Base-by-base conservation (phyloP, 1,140 invertebrate genomes). In the Oryctes rhinoceros region DNA sequence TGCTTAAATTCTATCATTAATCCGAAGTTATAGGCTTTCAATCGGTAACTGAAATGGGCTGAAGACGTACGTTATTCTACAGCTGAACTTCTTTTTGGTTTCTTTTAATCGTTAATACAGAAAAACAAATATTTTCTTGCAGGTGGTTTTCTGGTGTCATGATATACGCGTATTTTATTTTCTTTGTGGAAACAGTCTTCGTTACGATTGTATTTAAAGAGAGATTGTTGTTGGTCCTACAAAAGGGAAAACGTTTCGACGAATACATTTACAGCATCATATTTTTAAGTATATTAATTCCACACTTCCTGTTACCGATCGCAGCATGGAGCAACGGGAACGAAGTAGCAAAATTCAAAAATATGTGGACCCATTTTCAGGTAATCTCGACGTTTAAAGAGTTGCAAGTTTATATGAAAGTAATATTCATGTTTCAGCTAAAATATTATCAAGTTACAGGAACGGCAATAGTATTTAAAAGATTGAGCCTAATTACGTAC, bases 311-410 rank as follows among this genome's bases (percentile, higher is more conserved):
- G 48, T 83, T 93, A 13, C 92, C 92, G 0, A 88, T 93, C n/a
- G 91, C 91, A 2, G 92, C 92, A 6, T 93, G 92, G 92, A 88
- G 91, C 0, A 91, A 92, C 83, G 92, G 92, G 0, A 85, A 87
- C 0, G 90, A 93, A 86, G 92, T 93, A 5, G 92, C 92, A 9
- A 93, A 91, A 79, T 93, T 93, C 83, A 93, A 93, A 87, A 92
- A 93, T 83, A 93, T 93, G 92, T 93, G 92, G 92, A 93, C 92
- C 3, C 91, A 91, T 86, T 93, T 92, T 86, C 92, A 93, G 87
- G 90, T 91, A 84, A 79, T 48, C 2, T 24, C n/a, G 4, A 11
- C 30, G 24, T 30, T 24, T 6, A 53, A 15, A 4, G 1, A 35
- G 15, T 49, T 78, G 1, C 5, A 48, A 37, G 3, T 74, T 81